These are phyloP conservation scores for Sinella curviseta DNA, from an alignment of 1,140 invertebrate genomes.

Conservation along the genomic window DNA sequence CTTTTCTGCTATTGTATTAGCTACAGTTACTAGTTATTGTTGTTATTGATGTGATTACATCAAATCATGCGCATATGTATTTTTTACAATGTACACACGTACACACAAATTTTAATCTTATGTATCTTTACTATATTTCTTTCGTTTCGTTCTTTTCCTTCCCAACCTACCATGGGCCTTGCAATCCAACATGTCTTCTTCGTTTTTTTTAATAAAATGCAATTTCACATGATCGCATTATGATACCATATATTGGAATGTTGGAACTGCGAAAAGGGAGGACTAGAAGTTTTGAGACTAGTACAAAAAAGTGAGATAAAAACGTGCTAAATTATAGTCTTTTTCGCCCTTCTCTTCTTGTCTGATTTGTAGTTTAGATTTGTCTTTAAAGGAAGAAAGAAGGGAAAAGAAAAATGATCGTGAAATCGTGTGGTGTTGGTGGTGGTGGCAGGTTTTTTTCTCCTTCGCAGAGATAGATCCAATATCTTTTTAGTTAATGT, in stretches of 20 bases:
- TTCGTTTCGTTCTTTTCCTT: too few species aligned
- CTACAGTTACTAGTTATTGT: too few species aligned
- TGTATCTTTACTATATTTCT: too few species aligned
- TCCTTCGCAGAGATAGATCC: constrained; percentile 4
- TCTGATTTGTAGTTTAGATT: constrained; percentile 25
- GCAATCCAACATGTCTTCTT: too few species aligned
- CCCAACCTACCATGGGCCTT: too few species aligned
- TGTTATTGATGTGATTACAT: constrained; percentile 10
- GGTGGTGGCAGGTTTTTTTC: background rate
- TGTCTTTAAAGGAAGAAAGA: constrained; percentile 22
- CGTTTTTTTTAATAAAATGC: too few species aligned
- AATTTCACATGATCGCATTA: background rate
- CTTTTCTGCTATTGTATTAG: too few species aligned
- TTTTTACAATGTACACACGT: too few species aligned
- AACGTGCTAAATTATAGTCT: constrained; percentile 21
- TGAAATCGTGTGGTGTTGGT: constrained; percentile 13
- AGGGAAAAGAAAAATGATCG: constrained; percentile 3
- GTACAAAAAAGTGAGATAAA: constrained; percentile 13
- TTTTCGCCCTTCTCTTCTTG: constrained; percentile 24
- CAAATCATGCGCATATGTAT: background rate
- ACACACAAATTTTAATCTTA: too few species aligned
- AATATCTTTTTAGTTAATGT: constrained; percentile 14
- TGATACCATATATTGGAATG: background rate
- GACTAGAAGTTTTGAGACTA: background rate
- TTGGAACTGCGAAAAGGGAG: background rate